Evolutionary conservation across 2,888 invertebrate genomes (phyloP).

Genomic region (Coelopa pilipes): DNA sequence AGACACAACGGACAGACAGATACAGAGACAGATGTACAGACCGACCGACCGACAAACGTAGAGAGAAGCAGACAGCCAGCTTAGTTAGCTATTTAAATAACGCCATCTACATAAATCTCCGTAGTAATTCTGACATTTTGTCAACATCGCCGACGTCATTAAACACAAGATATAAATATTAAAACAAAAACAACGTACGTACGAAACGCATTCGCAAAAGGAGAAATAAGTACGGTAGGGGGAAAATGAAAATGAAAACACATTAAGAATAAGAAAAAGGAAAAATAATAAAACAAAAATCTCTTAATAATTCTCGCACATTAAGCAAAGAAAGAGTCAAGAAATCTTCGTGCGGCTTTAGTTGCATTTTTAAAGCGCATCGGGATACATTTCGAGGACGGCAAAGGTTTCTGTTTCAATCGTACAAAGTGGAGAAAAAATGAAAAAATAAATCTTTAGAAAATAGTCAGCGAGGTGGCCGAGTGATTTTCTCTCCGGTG

Average conservation of each 20-base stretch:
- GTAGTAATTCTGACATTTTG: constrained; percentile 33
- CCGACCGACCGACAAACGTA: background rate
- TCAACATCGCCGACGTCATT: constrained; percentile 41
- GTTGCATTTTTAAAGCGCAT: constrained; percentile 29
- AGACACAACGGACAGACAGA: constrained; percentile 8
- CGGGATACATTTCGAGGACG: constrained; percentile 20
- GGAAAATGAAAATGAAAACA: constrained; percentile 3
- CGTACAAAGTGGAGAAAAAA: background rate
- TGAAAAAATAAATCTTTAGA: background rate
- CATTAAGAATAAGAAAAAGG: background rate
- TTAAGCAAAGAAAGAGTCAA: constrained; percentile 18
- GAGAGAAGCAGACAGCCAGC: background rate
- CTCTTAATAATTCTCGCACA: constrained; percentile 22
- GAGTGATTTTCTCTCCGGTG: no score
- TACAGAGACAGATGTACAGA: background rate
- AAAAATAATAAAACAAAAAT: constrained; percentile 1
- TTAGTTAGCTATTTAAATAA: constrained; percentile 20
- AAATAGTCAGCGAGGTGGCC: background rate
- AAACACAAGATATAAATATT: constrained; percentile 6
- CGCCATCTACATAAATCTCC: constrained; percentile 28
- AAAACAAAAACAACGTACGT: no score
- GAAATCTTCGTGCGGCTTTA: background rate
- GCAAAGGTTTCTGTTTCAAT: background rate
- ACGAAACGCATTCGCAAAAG: background rate
- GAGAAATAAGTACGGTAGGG: constrained; percentile 7